These are phyloP conservation scores for Montipora capitata DNA, from an alignment of 92 coral and sea anemone genomes.

Conservation along the genomic window DNA sequence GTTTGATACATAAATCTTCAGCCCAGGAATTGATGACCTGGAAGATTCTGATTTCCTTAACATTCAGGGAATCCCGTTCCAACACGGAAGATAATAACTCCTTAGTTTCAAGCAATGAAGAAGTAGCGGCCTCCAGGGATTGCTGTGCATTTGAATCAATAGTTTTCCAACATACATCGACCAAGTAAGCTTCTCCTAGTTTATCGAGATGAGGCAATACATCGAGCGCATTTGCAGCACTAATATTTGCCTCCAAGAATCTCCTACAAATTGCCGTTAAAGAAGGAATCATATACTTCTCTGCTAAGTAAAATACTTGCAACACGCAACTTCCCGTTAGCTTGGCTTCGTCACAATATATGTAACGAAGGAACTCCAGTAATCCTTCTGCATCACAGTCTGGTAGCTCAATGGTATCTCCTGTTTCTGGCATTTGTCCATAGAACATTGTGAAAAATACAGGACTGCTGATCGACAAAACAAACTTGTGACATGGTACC, in stretches of 20 bases:
- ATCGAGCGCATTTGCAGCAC: slow-evolving; percentile 58
- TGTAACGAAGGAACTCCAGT: slow-evolving; percentile 47
- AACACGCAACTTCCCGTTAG: slow-evolving; percentile 54
- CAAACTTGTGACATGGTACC: slow-evolving; percentile 59
- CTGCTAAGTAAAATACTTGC: slow-evolving; percentile 66
- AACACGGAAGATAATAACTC: neutral
- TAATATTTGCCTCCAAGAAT: slow-evolving; percentile 46
- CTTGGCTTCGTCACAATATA: slow-evolving; percentile 56
- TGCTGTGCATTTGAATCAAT: neutral
- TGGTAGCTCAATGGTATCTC: slow-evolving; percentile 57
- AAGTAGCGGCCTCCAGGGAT: neutral
- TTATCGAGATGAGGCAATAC: slow-evolving; percentile 10
- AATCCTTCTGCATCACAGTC: slow-evolving; percentile 67
- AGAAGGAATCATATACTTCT: slow-evolving; percentile 66
- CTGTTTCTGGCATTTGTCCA: slow-evolving; percentile 51
- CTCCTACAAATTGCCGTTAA: slow-evolving; percentile 35
- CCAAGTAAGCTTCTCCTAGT: slow-evolving; percentile 34
- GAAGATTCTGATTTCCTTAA: slow-evolving; percentile 17
- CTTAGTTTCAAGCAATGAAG: neutral
- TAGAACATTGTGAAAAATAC: slow-evolving; percentile 74
- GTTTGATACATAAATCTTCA: neutral
- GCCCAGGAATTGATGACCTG: slow-evolving; percentile 18
- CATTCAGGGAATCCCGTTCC: neutral
- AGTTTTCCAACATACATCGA: neutral
- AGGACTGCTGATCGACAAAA: slow-evolving; percentile 67